Conservation (phyloP, 2,888 invertebrate species). For the Abrostola tripartita region DNA sequence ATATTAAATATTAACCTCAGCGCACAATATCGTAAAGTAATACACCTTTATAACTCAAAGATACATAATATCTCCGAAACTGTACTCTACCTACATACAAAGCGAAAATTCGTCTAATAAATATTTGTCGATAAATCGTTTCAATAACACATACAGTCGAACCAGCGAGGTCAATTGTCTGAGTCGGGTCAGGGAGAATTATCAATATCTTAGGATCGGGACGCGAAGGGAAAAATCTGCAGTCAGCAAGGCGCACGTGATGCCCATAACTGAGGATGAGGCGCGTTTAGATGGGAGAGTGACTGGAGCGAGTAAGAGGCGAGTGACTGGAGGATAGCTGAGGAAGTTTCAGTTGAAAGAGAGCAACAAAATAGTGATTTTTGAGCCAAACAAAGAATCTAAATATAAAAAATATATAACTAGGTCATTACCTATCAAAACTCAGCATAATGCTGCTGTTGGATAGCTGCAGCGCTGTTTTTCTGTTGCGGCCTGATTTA, state of each 20-base stretch:
- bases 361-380: too few relatives aligned
- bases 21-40: neutral
- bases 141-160: constrained; percentile 51
- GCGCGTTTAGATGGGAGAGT: constrained; percentile 51
- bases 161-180: constrained; percentile 56
- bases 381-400: too few relatives aligned
- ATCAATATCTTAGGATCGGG: constrained; percentile 72
- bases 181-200: constrained; percentile 64
- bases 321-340: constrained; percentile 1
- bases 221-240: constrained; percentile 73
- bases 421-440: too few relatives aligned
- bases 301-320: constrained; percentile 18
- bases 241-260: constrained; percentile 72
- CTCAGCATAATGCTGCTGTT: too few relatives aligned
- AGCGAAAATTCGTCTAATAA: constrained; percentile 34
- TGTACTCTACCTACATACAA: constrained; percentile 9
- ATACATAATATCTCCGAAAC: constrained; percentile 15
- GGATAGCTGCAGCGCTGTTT: too few relatives aligned
- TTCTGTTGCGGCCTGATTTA: too few relatives aligned
- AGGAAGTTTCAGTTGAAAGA: neutral
- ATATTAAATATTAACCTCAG: too few relatives aligned
- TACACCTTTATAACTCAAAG: constrained; percentile 11
- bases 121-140: constrained; percentile 59
- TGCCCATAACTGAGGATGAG: constrained; percentile 67
- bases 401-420: too few relatives aligned